Evolutionary conservation across 2,797 vertebrate species (phyloP).

Genomic region (Micromesistius poutassou): DNA sequence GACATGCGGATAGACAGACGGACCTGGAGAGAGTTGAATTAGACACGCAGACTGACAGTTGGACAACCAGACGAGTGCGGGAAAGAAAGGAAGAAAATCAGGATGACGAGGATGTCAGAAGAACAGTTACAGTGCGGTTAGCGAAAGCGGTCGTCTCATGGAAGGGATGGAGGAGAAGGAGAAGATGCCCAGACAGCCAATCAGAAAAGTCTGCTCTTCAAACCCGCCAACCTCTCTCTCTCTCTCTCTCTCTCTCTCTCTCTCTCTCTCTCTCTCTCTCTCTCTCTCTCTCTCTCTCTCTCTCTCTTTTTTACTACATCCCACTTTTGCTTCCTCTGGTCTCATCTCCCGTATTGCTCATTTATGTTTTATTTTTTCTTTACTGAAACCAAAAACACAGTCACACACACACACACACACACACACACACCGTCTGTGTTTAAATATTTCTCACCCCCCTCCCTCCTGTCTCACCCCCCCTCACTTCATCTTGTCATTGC

Average conservation of each 20-base stretch:
- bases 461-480: conserved; percentile 62
- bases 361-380: conserved; percentile 64
- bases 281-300: background rate
- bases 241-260: conserved; percentile 23
- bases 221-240: background rate
- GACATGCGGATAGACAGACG: conserved; percentile 6
- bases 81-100: background rate
- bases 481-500: conserved; percentile 76
- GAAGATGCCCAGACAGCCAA: conserved; percentile 30
- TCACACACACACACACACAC: conserved; percentile 8
- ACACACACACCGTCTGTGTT: conserved; percentile 44
- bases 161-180: conserved; percentile 32
- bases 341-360: conserved; percentile 64
- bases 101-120: background rate
- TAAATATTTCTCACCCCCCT: conserved; percentile 68
- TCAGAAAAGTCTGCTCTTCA: conserved; percentile 34
- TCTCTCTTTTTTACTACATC: background rate
- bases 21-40: conserved; percentile 11
- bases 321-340: conserved; percentile 55
- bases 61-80: background rate
- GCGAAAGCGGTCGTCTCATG: conserved; percentile 30
- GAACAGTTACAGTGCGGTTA: conserved; percentile 5
- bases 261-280: conserved; percentile 27
- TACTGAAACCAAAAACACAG: conserved; percentile 3
- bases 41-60: background rate